Base-by-base conservation (phyloP, 1,140 invertebrate species). In the Holcopasites calliopsidis region DNA sequence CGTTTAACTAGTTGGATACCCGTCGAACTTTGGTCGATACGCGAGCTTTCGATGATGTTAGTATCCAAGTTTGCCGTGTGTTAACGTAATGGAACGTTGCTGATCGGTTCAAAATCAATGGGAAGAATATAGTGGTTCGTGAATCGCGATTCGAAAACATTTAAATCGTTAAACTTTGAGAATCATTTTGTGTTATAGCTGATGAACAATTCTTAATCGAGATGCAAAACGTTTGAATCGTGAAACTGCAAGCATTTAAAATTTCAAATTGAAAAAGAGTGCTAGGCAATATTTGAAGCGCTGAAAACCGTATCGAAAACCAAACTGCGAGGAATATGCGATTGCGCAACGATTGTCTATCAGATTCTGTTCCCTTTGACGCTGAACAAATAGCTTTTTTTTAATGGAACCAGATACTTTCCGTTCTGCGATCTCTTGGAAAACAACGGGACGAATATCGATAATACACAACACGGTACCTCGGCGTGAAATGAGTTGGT, bases 361-460 rank as follows among this genome's bases (percentile, higher is more conserved):
- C 18, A 52, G 40, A 52, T 54, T 47, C 10, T 26, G 6, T 4
- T 11, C 5, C 3, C 13, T 40, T 42, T 40, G 28, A 47, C 35
- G 40, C 18, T 57, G 40, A 54, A 40, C 35, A 35, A 13, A n/a
- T 13, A 28, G 35, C 11, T 68, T 68, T 54, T 33, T 23, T 66
- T 23, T 52, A 72, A 65, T n/a, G 16, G 13, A 6, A 38, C 58
- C 47, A 8, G 28, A 6, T 73, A 52, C 31, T 47, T 52, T 33
- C 16, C 11, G 6, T 47, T 26, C 42, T 38, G 33, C 21, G 31
- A 49, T 23, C 44, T 55, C 11, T 18, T 13, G 18, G 1, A 1
- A 47, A 38, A 74, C 49, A 66, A 74, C 55, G 26, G 38, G 38
- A 44, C 26, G 50, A 35, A 55, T 55, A 66, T 74, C 71, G 50